Base-by-base conservation (phyloP, 2,888 invertebrate species). In the Ecdyonurus torrentis region DNA sequence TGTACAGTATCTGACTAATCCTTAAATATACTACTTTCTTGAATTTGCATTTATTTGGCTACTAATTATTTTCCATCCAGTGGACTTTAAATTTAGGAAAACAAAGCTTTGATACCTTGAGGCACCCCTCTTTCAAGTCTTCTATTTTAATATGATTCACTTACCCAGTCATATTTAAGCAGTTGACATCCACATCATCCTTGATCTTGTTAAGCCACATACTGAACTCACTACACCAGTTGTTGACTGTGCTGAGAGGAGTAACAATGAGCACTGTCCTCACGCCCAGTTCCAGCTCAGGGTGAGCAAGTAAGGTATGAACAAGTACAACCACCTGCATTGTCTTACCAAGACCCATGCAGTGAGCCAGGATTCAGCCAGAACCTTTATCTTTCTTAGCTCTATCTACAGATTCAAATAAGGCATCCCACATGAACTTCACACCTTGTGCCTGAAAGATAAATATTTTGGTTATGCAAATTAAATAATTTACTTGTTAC, bases 331-430 rank as follows among this genome's bases (percentile, higher is more conserved):
- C 87, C 37, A 37, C 37, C 37, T 37, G 91, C 64, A 94, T 78
- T 0, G 92, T 91, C 77, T 95, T 95, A 2, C 94, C 94, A 7
- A 98, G 81, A 66, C 97, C 97, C 97, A 98, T 97, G 72, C 96
- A 96, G 77, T 98, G 97, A 0, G 96, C 97, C 61, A 98, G 77
- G 68, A 98, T 95, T 71, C 93, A 93, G 0, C 95, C 95, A 0
- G 91, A 89, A 0, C 93, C 93, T 67, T 77, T 77, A 37, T 83
- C 82, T 64, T 79, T 80, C 72, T 86, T 82, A 52, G 83, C 77
- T 62, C 86, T 82, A 68, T 89, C 85, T 0, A 91, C 74, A n/a
- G 89, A 88, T 74, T 96, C 96, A 69, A 90, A 89, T 70, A 90
- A 89, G 23, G 91, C 89, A 70, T 95, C 87, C 91, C 91, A 96